These are phyloP conservation scores for Amblyopsis hoosieri DNA, from an alignment of 2,797 vertebrate genomes.

Conservation along the genomic window DNA sequence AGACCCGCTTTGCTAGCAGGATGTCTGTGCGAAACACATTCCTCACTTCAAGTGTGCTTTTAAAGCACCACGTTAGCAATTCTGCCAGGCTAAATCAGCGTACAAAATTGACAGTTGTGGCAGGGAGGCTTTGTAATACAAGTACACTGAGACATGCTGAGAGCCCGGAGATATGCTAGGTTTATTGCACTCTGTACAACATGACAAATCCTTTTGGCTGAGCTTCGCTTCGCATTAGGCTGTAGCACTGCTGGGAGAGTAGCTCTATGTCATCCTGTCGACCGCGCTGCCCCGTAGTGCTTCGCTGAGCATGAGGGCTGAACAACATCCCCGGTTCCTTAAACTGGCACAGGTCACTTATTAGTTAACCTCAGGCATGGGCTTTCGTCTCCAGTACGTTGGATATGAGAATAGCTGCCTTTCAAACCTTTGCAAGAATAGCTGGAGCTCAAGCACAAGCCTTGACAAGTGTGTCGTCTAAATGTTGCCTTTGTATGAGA, in stretches of 20 bases:
- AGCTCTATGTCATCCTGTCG: conserved; percentile 34
- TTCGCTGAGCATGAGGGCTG: conserved; percentile 47
- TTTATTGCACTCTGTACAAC: conserved; percentile 37
- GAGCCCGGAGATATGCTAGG: conserved; percentile 23
- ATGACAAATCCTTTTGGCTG: conserved; percentile 41
- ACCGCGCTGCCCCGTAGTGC: conserved; percentile 35
- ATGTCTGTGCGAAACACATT: conserved; percentile 44
- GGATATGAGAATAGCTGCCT: conserved; percentile 47
- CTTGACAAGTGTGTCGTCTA: conserved; percentile 67
- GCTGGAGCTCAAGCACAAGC: conserved; percentile 60
- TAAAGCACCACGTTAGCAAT: conserved; percentile 35
- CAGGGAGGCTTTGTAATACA: conserved; percentile 23
- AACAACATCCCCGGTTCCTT: conserved; percentile 39
- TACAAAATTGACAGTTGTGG: conserved; percentile 22
- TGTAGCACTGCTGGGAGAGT: conserved; percentile 33
- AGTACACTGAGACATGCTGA: conserved; percentile 15
- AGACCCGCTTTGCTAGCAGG: conserved; percentile 32
- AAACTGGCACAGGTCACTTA: conserved; percentile 59
- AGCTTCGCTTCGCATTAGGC: conserved; percentile 48
- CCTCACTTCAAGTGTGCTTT: conserved; percentile 34
- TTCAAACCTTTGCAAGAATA: conserved; percentile 56
- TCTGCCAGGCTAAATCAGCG: conserved; percentile 42
- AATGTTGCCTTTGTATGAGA: conserved; percentile 56
- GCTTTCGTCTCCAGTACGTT: conserved; percentile 60
- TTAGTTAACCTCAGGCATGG: conserved; percentile 50